These are phyloP conservation scores for Xestoiulus laeticollis DNA, from an alignment of 2,888 invertebrate genomes.

Conservation along the genomic window DNA sequence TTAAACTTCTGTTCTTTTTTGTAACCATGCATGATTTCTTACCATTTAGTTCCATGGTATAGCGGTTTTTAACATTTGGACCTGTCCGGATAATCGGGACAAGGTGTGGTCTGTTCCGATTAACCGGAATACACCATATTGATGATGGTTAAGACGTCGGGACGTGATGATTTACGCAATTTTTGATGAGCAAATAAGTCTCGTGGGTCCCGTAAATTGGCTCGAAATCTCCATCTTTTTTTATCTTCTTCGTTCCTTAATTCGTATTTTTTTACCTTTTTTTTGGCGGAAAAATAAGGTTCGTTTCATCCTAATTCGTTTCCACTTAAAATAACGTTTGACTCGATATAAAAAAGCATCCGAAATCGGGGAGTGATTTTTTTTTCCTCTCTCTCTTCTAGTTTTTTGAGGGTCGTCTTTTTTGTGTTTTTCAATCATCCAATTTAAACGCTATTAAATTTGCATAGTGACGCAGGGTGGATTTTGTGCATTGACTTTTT, in stretches of 20 bases:
- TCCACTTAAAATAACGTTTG: slow-evolving; percentile 20
- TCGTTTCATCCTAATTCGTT: slow-evolving; percentile 33
- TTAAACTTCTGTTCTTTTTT: no score
- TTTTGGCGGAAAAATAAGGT: neutral
- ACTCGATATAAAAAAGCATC: neutral
- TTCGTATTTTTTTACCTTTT: neutral
- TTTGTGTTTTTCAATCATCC: slow-evolving; percentile 16
- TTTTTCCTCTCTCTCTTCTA: neutral
- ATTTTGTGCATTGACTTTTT: neutral
- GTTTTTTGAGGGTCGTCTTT: neutral
- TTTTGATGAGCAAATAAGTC: no score
- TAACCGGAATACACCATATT: no score
- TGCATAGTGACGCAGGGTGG: neutral
- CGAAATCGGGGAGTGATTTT: slow-evolving; percentile 19
- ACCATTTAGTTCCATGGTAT: no score
- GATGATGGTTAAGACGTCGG: no score
- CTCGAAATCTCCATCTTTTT: no score
- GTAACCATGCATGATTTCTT: no score
- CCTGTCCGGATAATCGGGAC: no score
- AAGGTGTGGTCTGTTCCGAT: no score
- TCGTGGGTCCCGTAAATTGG: no score
- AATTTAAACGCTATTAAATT: slow-evolving; percentile 37
- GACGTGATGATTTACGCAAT: no score
- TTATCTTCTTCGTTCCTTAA: neutral
- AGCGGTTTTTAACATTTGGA: no score